Conservation (phyloP, 1,140 invertebrate species). For the Ips typographus region DNA sequence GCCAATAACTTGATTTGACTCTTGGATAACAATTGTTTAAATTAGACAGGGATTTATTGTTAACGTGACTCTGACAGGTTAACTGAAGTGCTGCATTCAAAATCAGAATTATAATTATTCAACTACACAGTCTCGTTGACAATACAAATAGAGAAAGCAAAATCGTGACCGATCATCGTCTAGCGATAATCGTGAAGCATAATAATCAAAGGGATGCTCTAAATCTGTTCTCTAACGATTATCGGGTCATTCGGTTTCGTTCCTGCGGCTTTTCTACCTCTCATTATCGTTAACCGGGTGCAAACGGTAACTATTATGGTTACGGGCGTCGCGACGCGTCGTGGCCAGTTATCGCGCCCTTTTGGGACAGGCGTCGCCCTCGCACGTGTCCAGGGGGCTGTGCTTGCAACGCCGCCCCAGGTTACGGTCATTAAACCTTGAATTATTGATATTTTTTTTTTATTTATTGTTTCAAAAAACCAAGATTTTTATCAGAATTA, state of each 20-base stretch:
- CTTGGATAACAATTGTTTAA: too few species aligned
- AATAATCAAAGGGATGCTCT: constrained; percentile 13
- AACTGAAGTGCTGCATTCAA: too few species aligned
- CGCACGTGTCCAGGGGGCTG: constrained; percentile 28
- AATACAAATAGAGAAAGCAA: not conserved
- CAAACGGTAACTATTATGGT: constrained; percentile 33
- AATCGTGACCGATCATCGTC: not conserved
- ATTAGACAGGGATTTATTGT: too few species aligned
- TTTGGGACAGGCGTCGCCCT: constrained; percentile 24
- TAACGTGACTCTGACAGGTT: too few species aligned
- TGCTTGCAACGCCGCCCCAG: constrained; percentile 22
- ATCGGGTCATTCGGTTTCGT: constrained; percentile 11
- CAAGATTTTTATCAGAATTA: too few species aligned
- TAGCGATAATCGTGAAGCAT: not conserved
- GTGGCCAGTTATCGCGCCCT: constrained; percentile 34
- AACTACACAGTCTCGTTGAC: too few species aligned
- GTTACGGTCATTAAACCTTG: not conserved
- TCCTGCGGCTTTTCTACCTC: constrained; percentile 24
- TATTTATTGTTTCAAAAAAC: too few species aligned
- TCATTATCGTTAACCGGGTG: constrained; percentile 31
- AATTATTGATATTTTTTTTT: too few species aligned
- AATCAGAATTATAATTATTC: too few species aligned
- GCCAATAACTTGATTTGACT: too few species aligned
- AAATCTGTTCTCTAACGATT: constrained; percentile 28
- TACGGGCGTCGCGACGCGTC: constrained; percentile 31